Base-by-base conservation (phyloP, 1,140 invertebrate species). In the Scaptomyza graminum region DNA sequence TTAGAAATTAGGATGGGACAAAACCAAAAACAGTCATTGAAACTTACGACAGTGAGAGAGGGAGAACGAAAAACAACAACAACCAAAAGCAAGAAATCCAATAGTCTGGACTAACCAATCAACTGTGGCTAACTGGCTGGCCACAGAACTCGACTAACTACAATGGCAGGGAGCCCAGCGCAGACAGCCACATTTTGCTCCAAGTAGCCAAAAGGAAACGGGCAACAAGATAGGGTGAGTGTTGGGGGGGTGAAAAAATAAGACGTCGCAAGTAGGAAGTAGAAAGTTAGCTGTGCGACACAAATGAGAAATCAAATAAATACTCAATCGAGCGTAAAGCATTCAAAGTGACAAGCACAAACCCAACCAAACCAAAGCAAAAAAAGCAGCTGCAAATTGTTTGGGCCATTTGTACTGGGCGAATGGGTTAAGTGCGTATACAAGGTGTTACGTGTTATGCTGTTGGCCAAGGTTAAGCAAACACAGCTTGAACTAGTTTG, bases 291-390 rank as follows among this genome's bases (percentile, higher is more conserved):
- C 67, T 75, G 69, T 59, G 71, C 77, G 79, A 82, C 74, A 83
- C 83, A 88, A 88, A 87, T 88, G 82, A 88, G 83, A 87, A 87
- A 83, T 88, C 79, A 83, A 87, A 87, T 87, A 88, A 88, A 87
- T 83, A 88, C 82, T 76, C 82, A 87, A 87, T 87, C 82, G 82
- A 87, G 83, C 83, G 83, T 76, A 76, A 79, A 83, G 79, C 83
- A 87, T 79, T 87, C 72, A 73, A 83, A 73, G 66, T 74, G 83
- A 82, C 70, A 70, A 70, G 74, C 74, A 60, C 61, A 55, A 7
- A 39, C 6, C 49, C n/a, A n/a, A n/a, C n/a, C n/a, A n/a, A n/a
- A n/a, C n/a, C n/a, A n/a, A 28, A 18, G 12, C 12, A 2, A 39
- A 39, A 28, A 28, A 39, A 72, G 51, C 68, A 52, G 44, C 69